Base-by-base conservation (phyloP, 2,113 vertebrate genomes). In the Epinephelus moara region DNA sequence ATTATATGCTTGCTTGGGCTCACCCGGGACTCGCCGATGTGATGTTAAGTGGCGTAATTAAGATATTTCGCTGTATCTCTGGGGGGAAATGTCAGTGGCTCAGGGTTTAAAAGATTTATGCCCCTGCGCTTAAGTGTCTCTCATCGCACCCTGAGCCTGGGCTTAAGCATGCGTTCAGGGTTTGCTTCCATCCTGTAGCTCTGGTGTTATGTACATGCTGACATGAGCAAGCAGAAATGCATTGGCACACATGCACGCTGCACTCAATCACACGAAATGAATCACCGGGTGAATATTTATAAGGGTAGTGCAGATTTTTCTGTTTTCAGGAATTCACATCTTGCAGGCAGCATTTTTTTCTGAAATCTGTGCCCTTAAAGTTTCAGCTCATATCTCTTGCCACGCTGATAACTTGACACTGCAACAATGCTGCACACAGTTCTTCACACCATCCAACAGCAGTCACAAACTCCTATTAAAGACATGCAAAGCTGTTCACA, bases 31-130 rank as follows among this genome's bases (percentile, higher is more conserved):
- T 69, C 57, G 21, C n/a, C 83, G 14, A 89, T 85, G 88, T 88
- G 78, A 94, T 85, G 86, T 92, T 93, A 93, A 94, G 90, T 92
- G 91, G 84, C 88, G 76, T 89, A 93, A 94, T 94, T 93, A 94
- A 91, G 88, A 91, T 85, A 88, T 90, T 88, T 88, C 21, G 18
- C 81, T 68, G 82, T 67, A 67, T 90, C 85, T 91, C 89, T 37
- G 69, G 88, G 84, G 69, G 72, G 84, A 53, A 67, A 85, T 86
- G 93, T 90, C 87, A 87, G 80, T 40, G 81, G 83, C 85, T 90
- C 50, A 61, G 88, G 89, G 74, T 88, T 89, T 89, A 68, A 87
- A 89, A 94, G 91, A 94, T 94, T 90, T 90, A 90, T 92, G 84
- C 75, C 72, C 82, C 45, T 49, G 85, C 3, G 84, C 92, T 79